phyloP scores from a whole-genome alignment of 2,113 vertebrate species.

The Balaeniceps rex region DNA sequence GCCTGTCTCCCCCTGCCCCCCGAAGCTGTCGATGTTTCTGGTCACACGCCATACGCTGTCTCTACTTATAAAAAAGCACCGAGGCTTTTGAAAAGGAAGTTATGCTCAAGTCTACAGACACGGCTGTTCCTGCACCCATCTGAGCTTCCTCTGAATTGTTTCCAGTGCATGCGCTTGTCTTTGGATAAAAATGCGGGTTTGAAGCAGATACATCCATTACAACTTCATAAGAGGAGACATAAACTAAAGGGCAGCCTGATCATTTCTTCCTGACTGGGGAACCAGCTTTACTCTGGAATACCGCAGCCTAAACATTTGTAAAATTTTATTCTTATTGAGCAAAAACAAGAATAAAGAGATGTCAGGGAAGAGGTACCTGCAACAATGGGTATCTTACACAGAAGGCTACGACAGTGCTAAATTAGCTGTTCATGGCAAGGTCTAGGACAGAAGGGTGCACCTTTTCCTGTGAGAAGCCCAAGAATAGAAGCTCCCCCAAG shows the following conservation, averaged over 20 bases:
- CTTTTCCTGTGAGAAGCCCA: background rate
- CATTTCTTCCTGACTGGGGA: background rate
- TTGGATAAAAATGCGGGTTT: background rate
- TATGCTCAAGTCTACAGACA: background rate
- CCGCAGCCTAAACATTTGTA: background rate
- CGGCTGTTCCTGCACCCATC: background rate
- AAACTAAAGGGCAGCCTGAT: background rate
- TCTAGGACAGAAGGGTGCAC: background rate
- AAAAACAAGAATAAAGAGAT: conserved; percentile 6
- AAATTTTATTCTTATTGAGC: background rate
- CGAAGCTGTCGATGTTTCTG: background rate
- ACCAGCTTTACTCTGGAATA: background rate
- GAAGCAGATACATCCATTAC: background rate
- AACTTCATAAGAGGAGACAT: background rate
- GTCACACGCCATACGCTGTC: background rate
- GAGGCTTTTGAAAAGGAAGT: background rate
- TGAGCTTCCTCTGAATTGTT: background rate
- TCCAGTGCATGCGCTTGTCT: background rate
- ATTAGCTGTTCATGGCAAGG: background rate
- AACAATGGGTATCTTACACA: background rate
- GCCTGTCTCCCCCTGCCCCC: background rate
- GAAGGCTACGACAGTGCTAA: background rate
- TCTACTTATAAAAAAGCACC: background rate
- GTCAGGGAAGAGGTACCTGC: background rate
- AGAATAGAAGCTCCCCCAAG: background rate